Percentiles rank a stretch among this genome's conserved stretches.
Evolutionary conservation across 2,888 invertebrate species (phyloP).

Genomic region (Xestia ashworthii): DNA sequence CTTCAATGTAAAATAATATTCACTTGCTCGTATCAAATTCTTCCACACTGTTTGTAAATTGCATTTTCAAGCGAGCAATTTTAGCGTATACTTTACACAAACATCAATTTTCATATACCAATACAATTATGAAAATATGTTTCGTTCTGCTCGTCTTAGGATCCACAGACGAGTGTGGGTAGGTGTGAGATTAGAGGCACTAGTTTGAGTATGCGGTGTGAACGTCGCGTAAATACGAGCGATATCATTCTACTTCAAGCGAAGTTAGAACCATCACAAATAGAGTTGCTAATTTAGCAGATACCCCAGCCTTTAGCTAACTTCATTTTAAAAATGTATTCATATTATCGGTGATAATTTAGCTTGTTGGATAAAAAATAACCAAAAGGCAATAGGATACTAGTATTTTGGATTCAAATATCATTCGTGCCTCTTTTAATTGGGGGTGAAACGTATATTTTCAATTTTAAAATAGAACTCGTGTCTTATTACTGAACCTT

Average conservation of each 20-base stretch:
- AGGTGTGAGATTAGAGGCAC: background rate
- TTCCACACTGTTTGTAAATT: constrained; percentile 48
- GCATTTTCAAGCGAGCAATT: constrained; percentile 45
- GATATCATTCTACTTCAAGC: no score
- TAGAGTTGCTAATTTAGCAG: no score
- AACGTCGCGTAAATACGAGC: background rate
- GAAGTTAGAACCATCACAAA: no score
- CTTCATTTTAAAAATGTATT: no score
- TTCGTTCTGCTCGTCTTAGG: background rate
- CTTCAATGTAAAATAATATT: constrained; percentile 21
- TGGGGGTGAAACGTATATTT: no score
- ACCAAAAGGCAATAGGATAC: no score
- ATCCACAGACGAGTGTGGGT: background rate
- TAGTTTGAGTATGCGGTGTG: background rate
- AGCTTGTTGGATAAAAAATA: no score
- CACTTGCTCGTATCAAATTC: constrained; percentile 28
- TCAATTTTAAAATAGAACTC: no score
- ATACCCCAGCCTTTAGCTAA: no score
- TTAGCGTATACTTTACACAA: constrained; percentile 35
- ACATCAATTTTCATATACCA: constrained; percentile 45
- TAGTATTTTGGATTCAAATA: no score
- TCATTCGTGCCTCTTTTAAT: no score
- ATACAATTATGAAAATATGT: constrained; percentile 50
- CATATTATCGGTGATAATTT: no score
- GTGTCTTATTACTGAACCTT: background rate